phyloP scores from a whole-genome alignment of 2,113 vertebrate genomes.

The Cervus canadensis region DNA sequence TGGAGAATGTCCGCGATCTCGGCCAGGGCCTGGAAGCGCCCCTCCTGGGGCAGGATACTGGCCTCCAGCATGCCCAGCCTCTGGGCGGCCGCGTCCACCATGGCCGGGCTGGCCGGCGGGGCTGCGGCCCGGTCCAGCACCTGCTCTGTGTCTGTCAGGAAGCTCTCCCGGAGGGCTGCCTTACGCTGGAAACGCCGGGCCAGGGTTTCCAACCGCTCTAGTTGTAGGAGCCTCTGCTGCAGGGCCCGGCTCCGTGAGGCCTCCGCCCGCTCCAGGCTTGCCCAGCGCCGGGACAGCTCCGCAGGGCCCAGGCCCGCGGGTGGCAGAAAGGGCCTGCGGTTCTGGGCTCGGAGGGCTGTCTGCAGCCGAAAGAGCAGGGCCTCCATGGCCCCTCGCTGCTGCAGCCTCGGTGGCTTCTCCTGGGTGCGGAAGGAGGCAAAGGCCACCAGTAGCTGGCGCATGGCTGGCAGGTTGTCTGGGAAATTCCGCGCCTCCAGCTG shows the following conservation, averaged over 20 bases:
- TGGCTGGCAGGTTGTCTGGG: conserved; percentile 87
- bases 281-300: conserved; percentile 89
- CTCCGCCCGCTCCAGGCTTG: conserved; percentile 83
- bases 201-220: conserved; percentile 89
- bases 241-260: conserved; percentile 80
- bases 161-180: conserved; percentile 86
- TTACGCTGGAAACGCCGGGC: conserved; percentile 88
- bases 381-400: conserved; percentile 88
- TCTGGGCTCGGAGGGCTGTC: conserved; percentile 87
- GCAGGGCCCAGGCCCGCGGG: conserved; percentile 80
- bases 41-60: conserved; percentile 85
- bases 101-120: conserved; percentile 72
- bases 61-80: conserved; percentile 88
- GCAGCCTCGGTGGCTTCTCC: conserved; percentile 92
- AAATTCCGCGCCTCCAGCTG: conserved; percentile 86
- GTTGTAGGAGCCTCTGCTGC: conserved; percentile 83
- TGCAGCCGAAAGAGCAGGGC: conserved; percentile 89
- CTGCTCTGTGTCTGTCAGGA: conserved; percentile 84
- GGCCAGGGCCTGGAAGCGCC: conserved; percentile 84
- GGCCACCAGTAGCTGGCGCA: conserved; percentile 84
- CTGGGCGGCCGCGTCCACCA: conserved; percentile 79
- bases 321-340: conserved; percentile 85
- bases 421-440: conserved; percentile 89
- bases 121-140: conserved; percentile 83
- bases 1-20: conserved; percentile 84